Evolutionary conservation across 2,797 vertebrate species (phyloP).

Genomic region (Etheostoma perlongum): DNA sequence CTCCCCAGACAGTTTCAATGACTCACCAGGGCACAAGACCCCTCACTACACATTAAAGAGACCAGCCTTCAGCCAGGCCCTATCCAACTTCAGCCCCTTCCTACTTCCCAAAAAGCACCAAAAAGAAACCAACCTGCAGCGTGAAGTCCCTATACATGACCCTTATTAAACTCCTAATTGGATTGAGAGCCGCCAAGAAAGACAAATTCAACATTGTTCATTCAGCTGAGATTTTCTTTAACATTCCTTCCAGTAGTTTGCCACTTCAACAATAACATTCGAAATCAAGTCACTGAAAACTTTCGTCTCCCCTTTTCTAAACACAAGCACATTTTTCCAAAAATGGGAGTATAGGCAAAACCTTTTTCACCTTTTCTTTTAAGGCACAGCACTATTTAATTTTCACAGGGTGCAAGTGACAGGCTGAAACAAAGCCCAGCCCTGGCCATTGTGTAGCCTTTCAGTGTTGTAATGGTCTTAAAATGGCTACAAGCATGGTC

Average conservation of each 20-base stretch:
- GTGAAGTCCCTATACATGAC: slow-evolving; percentile 94
- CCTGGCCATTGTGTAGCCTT: slow-evolving; percentile 86
- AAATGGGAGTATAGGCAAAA: slow-evolving; percentile 71
- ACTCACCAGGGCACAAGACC: slow-evolving; percentile 78
- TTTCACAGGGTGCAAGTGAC: slow-evolving; percentile 89
- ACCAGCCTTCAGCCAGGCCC: slow-evolving; percentile 61
- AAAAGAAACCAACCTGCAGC: slow-evolving; percentile 89
- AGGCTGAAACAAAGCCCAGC: slow-evolving; percentile 88
- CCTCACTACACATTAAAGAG: slow-evolving; percentile 80
- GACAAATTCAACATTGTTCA: slow-evolving; percentile 86
- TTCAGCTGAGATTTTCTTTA: slow-evolving; percentile 81
- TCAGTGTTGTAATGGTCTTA: slow-evolving; percentile 92
- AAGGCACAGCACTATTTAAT: slow-evolving; percentile 87
- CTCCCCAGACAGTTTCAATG: slow-evolving; percentile 64
- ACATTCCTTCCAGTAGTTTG: slow-evolving; percentile 79
- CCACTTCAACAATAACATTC: slow-evolving; percentile 77
- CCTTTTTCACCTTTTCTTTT: slow-evolving; percentile 83
- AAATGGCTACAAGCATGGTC: slow-evolving; percentile 90
- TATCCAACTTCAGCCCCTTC: slow-evolving; percentile 77
- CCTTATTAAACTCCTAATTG: slow-evolving; percentile 96
- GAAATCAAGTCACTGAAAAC: slow-evolving; percentile 71
- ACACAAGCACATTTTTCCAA: slow-evolving; percentile 64
- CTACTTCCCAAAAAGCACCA: slow-evolving; percentile 68
- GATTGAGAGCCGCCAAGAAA: slow-evolving; percentile 88
- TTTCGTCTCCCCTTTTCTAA: slow-evolving; percentile 63